Conservation (phyloP, 2,113 vertebrate species). For the Bucco capensis region DNA sequence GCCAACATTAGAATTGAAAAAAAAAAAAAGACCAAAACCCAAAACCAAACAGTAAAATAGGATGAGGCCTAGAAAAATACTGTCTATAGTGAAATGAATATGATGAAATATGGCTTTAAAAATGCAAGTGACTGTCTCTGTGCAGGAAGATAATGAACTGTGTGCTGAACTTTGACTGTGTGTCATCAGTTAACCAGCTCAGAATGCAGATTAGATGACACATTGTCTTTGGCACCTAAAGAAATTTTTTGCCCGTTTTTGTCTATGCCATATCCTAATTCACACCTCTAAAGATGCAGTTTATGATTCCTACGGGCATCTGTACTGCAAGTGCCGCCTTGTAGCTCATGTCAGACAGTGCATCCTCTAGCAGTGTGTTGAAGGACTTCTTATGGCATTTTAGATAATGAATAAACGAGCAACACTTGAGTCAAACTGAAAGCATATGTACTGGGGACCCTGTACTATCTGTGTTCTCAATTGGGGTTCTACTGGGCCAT, state of each 20-base stretch:
- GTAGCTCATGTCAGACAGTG: neutral
- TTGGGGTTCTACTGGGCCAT: neutral
- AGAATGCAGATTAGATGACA: neutral
- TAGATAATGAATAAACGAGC: neutral
- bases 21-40: no score
- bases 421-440: neutral
- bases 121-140: neutral
- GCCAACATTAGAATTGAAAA: neutral
- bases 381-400: neutral
- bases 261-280: neutral
- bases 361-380: neutral
- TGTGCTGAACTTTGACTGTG: neutral
- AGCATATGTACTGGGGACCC: accelerated
- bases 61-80: neutral
- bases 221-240: neutral
- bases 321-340: neutral
- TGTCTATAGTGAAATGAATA: neutral
- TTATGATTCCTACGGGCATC: neutral
- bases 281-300: neutral
- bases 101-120: neutral
- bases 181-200: neutral
- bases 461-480: neutral
- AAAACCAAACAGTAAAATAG: neutral
- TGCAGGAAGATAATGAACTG: neutral
- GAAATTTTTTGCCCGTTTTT: neutral